These are phyloP conservation scores for Podiceps cristatus DNA, from an alignment of 2,113 vertebrate species.

Conservation along the genomic window DNA sequence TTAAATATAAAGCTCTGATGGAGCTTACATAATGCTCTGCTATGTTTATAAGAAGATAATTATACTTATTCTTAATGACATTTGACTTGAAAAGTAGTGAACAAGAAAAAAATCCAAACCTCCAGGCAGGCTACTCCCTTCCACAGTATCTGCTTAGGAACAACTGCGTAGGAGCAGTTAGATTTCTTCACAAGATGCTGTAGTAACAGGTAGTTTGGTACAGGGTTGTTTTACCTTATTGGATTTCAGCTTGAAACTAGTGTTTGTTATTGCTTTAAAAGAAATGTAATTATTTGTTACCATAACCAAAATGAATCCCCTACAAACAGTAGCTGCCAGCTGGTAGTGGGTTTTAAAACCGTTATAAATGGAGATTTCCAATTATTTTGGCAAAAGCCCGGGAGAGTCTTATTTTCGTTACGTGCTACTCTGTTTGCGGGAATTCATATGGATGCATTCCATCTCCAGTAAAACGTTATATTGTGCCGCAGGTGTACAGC, in stretches of 20 bases:
- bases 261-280: neutral
- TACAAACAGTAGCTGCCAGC: slow-evolving; percentile 7
- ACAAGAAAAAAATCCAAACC: neutral
- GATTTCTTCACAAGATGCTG: neutral
- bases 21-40: neutral
- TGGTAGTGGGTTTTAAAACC: neutral
- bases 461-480: neutral
- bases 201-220: neutral
- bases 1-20: neutral
- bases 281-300: neutral
- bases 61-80: neutral
- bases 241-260: neutral
- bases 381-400: slow-evolving; percentile 7
- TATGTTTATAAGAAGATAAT: neutral
- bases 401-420: neutral
- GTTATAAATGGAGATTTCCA: neutral
- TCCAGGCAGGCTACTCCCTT: neutral
- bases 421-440: neutral
- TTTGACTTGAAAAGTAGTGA: neutral
- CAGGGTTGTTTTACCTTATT: neutral
- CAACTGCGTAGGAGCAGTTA: neutral
- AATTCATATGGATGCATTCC: neutral
- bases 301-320: neutral
- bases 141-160: neutral
- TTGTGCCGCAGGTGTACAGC: neutral